These are phyloP conservation scores for Galerucella pusilla DNA, from an alignment of 2,888 invertebrate genomes.

Conservation along the genomic window DNA sequence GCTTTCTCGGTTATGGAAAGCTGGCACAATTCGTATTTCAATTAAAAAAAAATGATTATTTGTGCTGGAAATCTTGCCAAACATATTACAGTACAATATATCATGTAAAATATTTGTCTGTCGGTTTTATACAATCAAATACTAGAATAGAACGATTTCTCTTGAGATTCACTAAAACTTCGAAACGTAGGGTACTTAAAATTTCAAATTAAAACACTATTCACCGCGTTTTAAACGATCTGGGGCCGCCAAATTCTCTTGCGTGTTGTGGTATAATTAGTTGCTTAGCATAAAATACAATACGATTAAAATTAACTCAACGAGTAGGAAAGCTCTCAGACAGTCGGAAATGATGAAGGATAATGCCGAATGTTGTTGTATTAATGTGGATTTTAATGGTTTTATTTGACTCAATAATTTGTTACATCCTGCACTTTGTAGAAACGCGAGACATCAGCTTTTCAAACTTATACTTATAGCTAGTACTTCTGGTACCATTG, in stretches of 20 bases:
- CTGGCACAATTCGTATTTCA: neutral
- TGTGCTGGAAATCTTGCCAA: no score
- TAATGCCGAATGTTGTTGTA: neutral
- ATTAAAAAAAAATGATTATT: neutral
- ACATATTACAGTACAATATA: neutral
- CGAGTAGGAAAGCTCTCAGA: slow-evolving; percentile 42
- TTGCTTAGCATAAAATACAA: slow-evolving; percentile 60
- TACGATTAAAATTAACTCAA: slow-evolving; percentile 55
- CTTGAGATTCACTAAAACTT: slow-evolving; percentile 5
- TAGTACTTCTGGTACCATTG: no score
- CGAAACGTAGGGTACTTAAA: slow-evolving; percentile 41
- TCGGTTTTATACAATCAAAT: neutral
- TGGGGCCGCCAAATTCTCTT: slow-evolving; percentile 55
- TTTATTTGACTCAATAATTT: no score
- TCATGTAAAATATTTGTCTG: neutral
- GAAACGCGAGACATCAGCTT: no score
- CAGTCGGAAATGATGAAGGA: neutral
- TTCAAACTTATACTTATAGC: no score
- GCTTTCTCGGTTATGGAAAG: neutral
- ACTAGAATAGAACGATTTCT: slow-evolving; percentile 14
- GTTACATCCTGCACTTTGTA: no score
- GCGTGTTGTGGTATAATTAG: slow-evolving; percentile 59
- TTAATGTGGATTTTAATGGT: no score
- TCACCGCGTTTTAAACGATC: slow-evolving; percentile 59
- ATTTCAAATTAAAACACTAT: slow-evolving; percentile 56